phyloP scores from a whole-genome alignment of 1,140 invertebrate species.

The Eciton burchellii region DNA sequence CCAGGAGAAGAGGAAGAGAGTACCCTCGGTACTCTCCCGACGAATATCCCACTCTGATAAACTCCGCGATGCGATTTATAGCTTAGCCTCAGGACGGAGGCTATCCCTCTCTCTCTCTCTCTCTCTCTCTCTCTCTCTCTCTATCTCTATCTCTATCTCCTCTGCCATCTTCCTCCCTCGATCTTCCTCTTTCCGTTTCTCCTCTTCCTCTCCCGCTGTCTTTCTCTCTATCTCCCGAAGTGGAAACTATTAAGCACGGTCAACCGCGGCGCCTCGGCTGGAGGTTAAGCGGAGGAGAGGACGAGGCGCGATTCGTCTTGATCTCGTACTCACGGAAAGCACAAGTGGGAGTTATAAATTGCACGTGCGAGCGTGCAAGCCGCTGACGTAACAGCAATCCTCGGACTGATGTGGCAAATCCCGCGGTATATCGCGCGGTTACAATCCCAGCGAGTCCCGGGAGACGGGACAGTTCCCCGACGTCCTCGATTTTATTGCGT shows the following conservation, averaged over 20 bases:
- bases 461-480: slow-evolving; percentile 50
- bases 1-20: slow-evolving; percentile 59
- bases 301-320: slow-evolving; percentile 75
- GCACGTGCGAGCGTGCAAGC: slow-evolving; percentile 40
- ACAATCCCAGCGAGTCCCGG: background rate
- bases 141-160: background rate
- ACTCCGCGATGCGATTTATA: slow-evolving; percentile 78
- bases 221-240: slow-evolving; percentile 49
- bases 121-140: background rate
- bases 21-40: slow-evolving; percentile 72
- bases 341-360: slow-evolving; percentile 69
- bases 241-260: slow-evolving; percentile 79
- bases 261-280: slow-evolving; percentile 71
- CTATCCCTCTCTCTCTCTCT: slow-evolving; percentile 15
- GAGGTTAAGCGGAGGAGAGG: slow-evolving; percentile 65
- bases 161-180: background rate
- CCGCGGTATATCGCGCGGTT: slow-evolving; percentile 33
- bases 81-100: slow-evolving; percentile 75
- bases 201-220: background rate
- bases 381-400: slow-evolving; percentile 63
- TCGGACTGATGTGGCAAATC: slow-evolving; percentile 52
- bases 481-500: slow-evolving; percentile 59
- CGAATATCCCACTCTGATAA: slow-evolving; percentile 74
- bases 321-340: slow-evolving; percentile 72
- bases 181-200: background rate